Percentiles rank a stretch among this genome's conserved stretches.
These are phyloP conservation scores for Muntiacus muntjak DNA, from an alignment of 2,113 vertebrate species.

Conservation along the genomic window DNA sequence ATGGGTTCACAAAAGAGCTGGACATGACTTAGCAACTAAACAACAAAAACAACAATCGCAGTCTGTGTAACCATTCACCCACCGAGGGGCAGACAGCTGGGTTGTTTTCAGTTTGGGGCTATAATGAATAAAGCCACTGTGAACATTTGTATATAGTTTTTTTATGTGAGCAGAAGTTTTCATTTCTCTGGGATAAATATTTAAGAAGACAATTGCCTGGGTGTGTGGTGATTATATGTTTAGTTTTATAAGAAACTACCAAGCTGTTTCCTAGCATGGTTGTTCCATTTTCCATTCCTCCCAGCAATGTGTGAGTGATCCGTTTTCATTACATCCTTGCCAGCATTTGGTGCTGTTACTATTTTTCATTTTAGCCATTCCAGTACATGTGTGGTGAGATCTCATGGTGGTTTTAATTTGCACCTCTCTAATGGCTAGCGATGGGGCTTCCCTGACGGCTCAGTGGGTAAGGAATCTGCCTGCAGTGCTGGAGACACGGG, in stretches of 20 bases:
- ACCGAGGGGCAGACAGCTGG: background rate
- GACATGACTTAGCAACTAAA: background rate
- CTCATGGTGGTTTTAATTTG: conserved; percentile 2
- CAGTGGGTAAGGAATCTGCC: background rate
- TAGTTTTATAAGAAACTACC: background rate
- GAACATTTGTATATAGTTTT: background rate
- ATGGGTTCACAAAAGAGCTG: background rate
- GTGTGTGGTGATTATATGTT: background rate
- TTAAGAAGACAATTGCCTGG: background rate
- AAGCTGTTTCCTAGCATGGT: background rate
- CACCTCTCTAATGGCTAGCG: background rate
- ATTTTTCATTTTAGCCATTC: background rate
- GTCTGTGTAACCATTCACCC: background rate
- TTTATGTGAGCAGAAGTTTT: background rate
- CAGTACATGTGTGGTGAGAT: background rate
- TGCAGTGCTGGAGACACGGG: background rate
- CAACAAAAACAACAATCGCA: background rate
- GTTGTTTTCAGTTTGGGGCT: background rate
- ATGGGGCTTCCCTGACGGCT: background rate
- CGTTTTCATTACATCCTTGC: background rate
- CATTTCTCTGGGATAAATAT: conserved; percentile 12
- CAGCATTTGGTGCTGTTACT: background rate
- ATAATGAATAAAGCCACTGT: background rate
- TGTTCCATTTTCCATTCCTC: background rate
- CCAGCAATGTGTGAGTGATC: background rate